Evolutionary conservation across 2,113 vertebrate species (phyloP), one percentile per base, ranked within the genome.

Genomic region (Myodes glareolus): DNA sequence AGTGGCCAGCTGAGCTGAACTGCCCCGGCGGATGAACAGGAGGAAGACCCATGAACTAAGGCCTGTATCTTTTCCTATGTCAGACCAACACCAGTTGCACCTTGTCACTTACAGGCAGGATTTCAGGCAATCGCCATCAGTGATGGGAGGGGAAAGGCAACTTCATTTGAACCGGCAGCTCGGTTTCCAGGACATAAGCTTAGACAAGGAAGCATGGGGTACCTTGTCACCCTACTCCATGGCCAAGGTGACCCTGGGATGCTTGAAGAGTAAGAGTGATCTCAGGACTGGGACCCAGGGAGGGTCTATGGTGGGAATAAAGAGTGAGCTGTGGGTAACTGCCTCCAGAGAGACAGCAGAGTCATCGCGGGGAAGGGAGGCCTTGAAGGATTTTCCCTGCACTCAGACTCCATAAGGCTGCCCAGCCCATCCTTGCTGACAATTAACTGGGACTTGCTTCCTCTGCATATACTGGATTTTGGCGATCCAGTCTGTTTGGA

Each of bases 91-190:
- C n/a, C 55, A 75, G 58, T 39, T 7, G 29, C 36, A 3, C 27
- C 12, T 3, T 7, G 11, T 3, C 29, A 12, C 29, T 7, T 0
- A 25, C 1, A 2, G 9, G 9, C 5, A 58, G 47, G 45, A 31
- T 21, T 1, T 31, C 21, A 45, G 29, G 21, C 25, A 50, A 58
- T 21, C 3, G 39, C 16, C 33, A 5, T 50, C 21, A 4, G 19
- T 1, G 39, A 77, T 16, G 11, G 42, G 5, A 21, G 42, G 76
- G 1, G n/a, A 29, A 3, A 0, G 52, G 76, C 8, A 31, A 27
- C 4, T 5, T 1, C 65, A 14, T 52, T 9, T 33, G 81, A 55
- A 91, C 61, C 3, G 23, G 31, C 16, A 45, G 21, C 4, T 63
- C 3, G 31, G 76, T 17, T 29, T 39, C 73, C 11, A 10, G 70